phyloP scores from a whole-genome alignment of 2,888 invertebrate species.

The Dilophus febrilis region DNA sequence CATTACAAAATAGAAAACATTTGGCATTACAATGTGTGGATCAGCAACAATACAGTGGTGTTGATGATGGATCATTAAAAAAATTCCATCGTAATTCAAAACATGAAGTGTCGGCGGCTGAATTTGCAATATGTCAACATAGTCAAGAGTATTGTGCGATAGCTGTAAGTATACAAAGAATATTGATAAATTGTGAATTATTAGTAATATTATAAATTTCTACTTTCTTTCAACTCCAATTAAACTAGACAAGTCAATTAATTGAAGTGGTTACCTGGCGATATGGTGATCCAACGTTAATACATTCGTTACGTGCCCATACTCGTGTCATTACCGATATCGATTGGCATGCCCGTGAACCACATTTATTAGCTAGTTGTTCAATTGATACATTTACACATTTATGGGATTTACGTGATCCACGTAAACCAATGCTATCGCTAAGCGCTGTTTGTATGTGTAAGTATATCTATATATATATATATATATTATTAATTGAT shows the following conservation, averaged over 20 bases:
- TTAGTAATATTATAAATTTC: conserved; percentile 3
- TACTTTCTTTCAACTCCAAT: conserved; percentile 5
- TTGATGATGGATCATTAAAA: conserved; percentile 37
- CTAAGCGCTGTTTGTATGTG: conserved; percentile 72
- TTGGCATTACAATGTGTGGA: conserved; percentile 61
- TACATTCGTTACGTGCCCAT: conserved; percentile 59
- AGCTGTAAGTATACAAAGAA: conserved; percentile 43
- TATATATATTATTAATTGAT: not conserved
- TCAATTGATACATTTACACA: conserved; percentile 89
- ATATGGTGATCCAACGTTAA: conserved; percentile 50
- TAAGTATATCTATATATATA: too few species aligned
- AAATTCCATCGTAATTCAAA: conserved; percentile 78
- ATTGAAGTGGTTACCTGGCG: conserved; percentile 75
- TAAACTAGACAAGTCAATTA: conserved; percentile 60
- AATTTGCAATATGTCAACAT: conserved; percentile 72
- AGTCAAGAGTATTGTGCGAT: conserved; percentile 72
- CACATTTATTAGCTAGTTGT: conserved; percentile 66
- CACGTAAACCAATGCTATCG: conserved; percentile 64
- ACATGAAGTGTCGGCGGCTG: conserved; percentile 82
- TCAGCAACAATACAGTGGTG: conserved; percentile 41
- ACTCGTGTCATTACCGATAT: conserved; percentile 78
- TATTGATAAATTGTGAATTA: conserved; percentile 3
- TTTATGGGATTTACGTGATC: conserved; percentile 82
- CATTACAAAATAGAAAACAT: conserved; percentile 35
- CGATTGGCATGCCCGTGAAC: conserved; percentile 74